phyloP scores from a whole-genome alignment of 2,797 vertebrate species.

The Fratercula arctica region DNA sequence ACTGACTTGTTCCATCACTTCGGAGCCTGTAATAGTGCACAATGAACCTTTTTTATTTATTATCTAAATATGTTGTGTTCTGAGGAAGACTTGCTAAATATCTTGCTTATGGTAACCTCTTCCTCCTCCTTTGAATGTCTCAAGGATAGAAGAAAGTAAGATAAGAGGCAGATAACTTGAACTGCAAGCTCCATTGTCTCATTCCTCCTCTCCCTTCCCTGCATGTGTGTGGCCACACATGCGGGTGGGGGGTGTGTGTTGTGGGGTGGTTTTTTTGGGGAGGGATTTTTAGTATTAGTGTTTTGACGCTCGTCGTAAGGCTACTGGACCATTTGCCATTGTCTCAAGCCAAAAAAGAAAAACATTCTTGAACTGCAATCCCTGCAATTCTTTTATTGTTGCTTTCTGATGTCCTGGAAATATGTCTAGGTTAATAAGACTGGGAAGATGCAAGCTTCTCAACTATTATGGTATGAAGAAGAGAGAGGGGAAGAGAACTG shows the following conservation, averaged over 20 bases:
- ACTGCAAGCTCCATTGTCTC: slow-evolving; percentile 24
- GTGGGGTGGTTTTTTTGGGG: not conserved
- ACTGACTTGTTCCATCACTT: not conserved
- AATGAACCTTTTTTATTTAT: not conserved
- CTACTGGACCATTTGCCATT: not conserved
- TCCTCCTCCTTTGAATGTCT: not conserved
- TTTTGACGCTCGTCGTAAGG: not conserved
- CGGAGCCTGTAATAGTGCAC: not conserved
- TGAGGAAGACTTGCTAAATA: not conserved
- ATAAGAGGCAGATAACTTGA: slow-evolving; percentile 2
- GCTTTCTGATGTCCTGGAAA: not conserved
- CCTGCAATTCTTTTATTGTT: not conserved
- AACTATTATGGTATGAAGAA: not conserved
- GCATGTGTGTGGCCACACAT: not conserved
- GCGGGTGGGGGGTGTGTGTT: accelerated
- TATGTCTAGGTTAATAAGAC: not conserved
- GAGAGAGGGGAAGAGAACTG: not conserved
- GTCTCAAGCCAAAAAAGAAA: not conserved
- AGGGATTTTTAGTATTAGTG: not conserved
- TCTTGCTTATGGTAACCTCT: not conserved
- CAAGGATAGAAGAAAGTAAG: not conserved
- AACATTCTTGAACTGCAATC: not conserved
- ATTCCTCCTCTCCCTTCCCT: not conserved
- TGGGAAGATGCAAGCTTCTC: not conserved
- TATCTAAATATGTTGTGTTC: not conserved